Evolutionary conservation across 2,888 invertebrate genomes (phyloP).

Genomic region (Clunio marinus): DNA sequence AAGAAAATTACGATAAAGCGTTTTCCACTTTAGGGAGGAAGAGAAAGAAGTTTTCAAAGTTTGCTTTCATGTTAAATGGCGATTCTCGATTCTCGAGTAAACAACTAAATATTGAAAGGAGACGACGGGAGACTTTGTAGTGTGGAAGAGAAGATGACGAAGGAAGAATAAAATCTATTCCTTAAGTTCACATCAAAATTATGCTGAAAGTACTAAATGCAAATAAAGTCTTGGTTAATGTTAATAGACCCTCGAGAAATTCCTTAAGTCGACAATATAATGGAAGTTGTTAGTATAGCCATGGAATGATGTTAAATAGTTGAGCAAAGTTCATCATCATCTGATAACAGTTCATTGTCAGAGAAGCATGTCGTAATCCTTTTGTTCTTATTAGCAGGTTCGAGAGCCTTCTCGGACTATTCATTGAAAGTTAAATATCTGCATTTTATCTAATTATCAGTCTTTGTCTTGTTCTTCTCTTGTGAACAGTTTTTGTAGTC

Average conservation of each 20-base stretch:
- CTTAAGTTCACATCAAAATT: background rate
- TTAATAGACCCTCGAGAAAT: conserved; percentile 3
- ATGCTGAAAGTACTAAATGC: background rate
- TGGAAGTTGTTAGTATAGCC: background rate
- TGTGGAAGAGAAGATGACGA: no score
- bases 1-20: background rate
- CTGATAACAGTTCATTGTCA: conserved; percentile 17
- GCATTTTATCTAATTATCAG: background rate
- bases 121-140: no score
- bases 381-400: background rate
- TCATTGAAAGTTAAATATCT: no score
- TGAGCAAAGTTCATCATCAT: background rate
- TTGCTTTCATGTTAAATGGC: background rate
- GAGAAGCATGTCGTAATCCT: conserved; percentile 8
- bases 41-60: background rate
- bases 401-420: background rate
- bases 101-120: background rate
- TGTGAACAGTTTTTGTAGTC: background rate
- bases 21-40: background rate
- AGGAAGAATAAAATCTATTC: background rate
- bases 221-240: background rate
- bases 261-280: background rate
- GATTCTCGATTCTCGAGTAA: background rate
- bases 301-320: background rate
- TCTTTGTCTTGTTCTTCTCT: background rate